Evolutionary conservation across 1,140 invertebrate genomes (phyloP).

Genomic region (Listronotus oregonensis): DNA sequence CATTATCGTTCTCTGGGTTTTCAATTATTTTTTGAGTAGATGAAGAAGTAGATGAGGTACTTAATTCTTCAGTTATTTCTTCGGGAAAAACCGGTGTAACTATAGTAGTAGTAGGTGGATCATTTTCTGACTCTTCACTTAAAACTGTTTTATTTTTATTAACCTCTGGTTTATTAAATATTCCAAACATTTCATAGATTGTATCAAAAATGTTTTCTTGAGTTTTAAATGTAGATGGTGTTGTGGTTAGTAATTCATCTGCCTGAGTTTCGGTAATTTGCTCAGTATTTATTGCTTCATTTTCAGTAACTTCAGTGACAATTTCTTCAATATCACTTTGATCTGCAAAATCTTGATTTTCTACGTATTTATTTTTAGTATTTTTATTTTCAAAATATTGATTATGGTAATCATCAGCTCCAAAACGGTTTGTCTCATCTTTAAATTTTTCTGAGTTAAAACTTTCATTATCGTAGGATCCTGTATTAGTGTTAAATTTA

Average conservation of each 20-base stretch:
- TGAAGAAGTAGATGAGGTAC: constrained; percentile 13
- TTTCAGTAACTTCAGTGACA: constrained; percentile 9
- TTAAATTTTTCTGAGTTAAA: neutral
- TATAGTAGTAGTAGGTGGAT: constrained; percentile 34
- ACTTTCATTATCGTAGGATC: neutral
- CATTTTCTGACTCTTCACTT: constrained; percentile 18
- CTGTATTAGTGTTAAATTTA: neutral
- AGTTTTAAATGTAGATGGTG: constrained; percentile 43
- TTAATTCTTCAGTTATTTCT: constrained; percentile 42
- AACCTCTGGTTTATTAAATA: constrained; percentile 16
- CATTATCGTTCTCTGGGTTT: constrained; percentile 41
- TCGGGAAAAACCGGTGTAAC: constrained; percentile 37
- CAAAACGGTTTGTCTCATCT: neutral
- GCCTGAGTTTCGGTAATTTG: constrained; percentile 2
- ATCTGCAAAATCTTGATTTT: too few species aligned
- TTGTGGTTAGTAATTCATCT: constrained; percentile 26
- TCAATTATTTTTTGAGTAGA: constrained; percentile 10
- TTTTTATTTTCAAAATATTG: too few species aligned
- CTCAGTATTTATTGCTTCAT: constrained; percentile 7
- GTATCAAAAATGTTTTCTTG: constrained; percentile 52
- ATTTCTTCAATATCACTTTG: neutral
- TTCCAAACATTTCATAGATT: constrained; percentile 54
- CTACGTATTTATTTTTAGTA: too few species aligned
- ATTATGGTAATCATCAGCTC: too few species aligned
- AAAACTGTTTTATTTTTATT: neutral